Base-by-base conservation (phyloP, 2,797 vertebrate genomes). In the Poeciliopsis infans region DNA sequence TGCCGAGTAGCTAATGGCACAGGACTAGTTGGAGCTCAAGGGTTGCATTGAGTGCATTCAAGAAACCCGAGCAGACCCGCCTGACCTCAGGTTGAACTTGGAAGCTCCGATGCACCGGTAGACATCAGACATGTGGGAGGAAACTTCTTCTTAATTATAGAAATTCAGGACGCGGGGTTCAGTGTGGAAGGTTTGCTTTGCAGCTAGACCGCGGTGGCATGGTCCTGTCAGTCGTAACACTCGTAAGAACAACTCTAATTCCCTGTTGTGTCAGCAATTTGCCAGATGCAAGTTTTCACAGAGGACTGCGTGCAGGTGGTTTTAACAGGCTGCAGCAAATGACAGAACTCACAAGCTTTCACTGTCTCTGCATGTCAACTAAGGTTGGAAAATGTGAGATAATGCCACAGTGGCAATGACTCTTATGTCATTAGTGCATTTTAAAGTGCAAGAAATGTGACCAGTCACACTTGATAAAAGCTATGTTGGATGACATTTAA, bases 61-160 rank as follows among this genome's bases (percentile, higher is more conserved):
- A 55, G 82, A 83, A 90, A 92, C 87, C 75, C 66, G 82, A 92
- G 84, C 75, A 15, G 49, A 68, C 46, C 25, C 18, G 64, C 64
- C 72, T 87, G 86, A 90, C 89, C 88, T 79, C 74, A 11, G 83
- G 11, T 41, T 91, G 87, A 92, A 91, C 87, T 74, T 36, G 68
- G 39, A 70, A 41, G 77, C 78, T 76, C 57, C 75, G 72, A 68
- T 74, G 47, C 70, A 5, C 61, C 36, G 68, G 28, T 51, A 83
- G 61, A 73, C 69, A 15, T 61, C 75, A 69, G 69, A 71, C 28
- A 8, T 45, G 77, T 59, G 73, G 64, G 57, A 81, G 75, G 51
- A 91, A 87, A 80, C 78, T 72, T 31, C 77, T 70, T 47, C 75
- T 33, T 45, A 83, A 86, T 77, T 20, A 71, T 45, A 79, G 47